phyloP scores from a whole-genome alignment of 1,140 invertebrate genomes.

The Euglossa dilemma region DNA sequence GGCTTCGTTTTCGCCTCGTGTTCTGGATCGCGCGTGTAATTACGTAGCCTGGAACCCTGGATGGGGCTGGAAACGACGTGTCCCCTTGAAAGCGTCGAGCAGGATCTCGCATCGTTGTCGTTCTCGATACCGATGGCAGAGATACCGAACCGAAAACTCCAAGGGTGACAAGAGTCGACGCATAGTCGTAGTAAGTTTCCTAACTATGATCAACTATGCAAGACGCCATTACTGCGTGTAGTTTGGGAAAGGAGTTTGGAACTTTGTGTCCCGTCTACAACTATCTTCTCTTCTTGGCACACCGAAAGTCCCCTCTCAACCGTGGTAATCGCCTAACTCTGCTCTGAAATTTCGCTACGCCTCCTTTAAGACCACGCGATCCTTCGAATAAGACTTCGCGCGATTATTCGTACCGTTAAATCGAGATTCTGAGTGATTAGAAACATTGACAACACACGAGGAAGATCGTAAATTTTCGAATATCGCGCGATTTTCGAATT shows the following conservation, averaged over 20 bases:
- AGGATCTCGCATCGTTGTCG: slow-evolving; percentile 19
- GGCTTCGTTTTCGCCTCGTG: not conserved
- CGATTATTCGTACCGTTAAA: not conserved
- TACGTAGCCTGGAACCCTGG: not conserved
- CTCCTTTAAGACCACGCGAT: not conserved
- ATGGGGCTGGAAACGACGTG: not conserved
- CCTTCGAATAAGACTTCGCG: not conserved
- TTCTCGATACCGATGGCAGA: slow-evolving; percentile 32
- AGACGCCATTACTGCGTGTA: slow-evolving; percentile 50
- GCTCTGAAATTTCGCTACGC: slow-evolving; percentile 1
- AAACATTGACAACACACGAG: no score
- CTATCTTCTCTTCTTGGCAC: slow-evolving; percentile 39
- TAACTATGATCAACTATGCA: slow-evolving; percentile 71
- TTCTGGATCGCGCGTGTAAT: not conserved
- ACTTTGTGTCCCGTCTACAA: slow-evolving; percentile 57
- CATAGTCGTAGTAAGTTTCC: slow-evolving; percentile 61
- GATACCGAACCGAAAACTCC: slow-evolving; percentile 31
- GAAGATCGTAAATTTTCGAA: no score
- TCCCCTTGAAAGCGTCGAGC: slow-evolving; percentile 18
- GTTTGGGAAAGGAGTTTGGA: slow-evolving; percentile 38
- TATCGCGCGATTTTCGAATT: no score
- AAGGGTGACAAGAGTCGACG: slow-evolving; percentile 50
- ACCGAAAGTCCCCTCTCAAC: slow-evolving; percentile 49
- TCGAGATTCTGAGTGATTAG: no score
- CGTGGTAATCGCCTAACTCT: slow-evolving; percentile 10